Conservation (phyloP, 2,888 invertebrate genomes). For the Diploptera punctata region DNA sequence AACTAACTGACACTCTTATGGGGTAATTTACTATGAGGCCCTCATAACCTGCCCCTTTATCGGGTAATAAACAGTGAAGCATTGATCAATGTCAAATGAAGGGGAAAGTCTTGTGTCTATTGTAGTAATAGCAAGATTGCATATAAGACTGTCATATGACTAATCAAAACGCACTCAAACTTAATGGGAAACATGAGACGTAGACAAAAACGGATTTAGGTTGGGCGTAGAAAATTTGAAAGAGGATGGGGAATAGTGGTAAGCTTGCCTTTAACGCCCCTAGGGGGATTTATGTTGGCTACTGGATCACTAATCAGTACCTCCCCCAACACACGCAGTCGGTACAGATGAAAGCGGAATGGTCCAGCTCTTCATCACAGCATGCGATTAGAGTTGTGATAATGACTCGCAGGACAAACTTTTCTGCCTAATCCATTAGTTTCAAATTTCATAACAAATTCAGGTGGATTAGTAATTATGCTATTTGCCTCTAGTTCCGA, state of each 20-base stretch:
- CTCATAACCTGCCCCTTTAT: no score
- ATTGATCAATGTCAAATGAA: neutral
- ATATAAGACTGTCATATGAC: neutral
- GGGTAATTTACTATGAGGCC: no score
- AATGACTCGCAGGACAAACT: no score
- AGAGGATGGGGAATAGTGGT: neutral
- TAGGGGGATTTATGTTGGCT: slow-evolving; percentile 12
- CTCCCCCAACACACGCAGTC: neutral
- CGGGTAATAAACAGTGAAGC: no score
- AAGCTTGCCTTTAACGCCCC: slow-evolving; percentile 17
- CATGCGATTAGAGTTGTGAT: neutral
- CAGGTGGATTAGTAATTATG: no score
- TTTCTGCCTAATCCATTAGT: slow-evolving; percentile 5
- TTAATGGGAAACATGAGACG: slow-evolving; percentile 5
- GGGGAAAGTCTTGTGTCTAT: neutral
- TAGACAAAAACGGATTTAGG: neutral
- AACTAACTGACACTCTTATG: no score
- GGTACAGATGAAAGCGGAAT: slow-evolving; percentile 7
- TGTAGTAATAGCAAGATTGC: neutral
- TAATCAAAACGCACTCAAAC: slow-evolving; percentile 11
- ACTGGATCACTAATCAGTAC: slow-evolving; percentile 15
- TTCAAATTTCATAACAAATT: no score
- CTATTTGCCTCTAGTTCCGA: no score
- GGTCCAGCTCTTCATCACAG: neutral
- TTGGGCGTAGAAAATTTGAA: neutral